Evolutionary conservation across 2,888 invertebrate species (phyloP), one percentile per base, ranked within the genome.

Genomic region (Embidobia sp.): DNA sequence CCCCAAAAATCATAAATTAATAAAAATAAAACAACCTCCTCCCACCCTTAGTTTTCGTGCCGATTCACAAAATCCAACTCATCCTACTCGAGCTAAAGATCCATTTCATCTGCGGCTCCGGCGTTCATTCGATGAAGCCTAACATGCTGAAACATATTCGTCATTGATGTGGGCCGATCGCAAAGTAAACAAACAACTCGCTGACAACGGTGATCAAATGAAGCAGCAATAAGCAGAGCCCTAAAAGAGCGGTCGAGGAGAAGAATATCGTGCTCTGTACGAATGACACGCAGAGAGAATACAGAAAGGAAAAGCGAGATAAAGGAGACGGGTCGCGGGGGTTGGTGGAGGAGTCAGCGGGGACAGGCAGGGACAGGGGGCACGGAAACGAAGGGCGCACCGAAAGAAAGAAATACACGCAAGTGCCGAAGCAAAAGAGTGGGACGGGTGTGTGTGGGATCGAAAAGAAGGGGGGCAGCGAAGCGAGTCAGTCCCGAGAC

Each of bases 321-420:
- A 70, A 76, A 70, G 27, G 26, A 44, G 18, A 16, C 33, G 72
- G 55, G 69, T 59, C 53, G 42, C 48, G 46, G 66, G 22, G 15
- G 46, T 75, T 44, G 46, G 61, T 40, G 13, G 42, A 37, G 61
- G 11, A 29, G 48, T 13, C 27, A 8, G 27, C 15, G 16, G 26
- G 29, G 55, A n/a, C 37, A 11, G 18, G n/a, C n/a, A n/a, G n/a
- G n/a, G n/a, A n/a, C n/a, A n/a, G n/a, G n/a, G n/a, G n/a, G n/a
- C n/a, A n/a, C n/a, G n/a, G n/a, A n/a, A n/a, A n/a, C n/a, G n/a
- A n/a, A n/a, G n/a, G 53, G 63, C 33, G 37, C 48, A 53, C 49
- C 35, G 78, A 51, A 70, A 77, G 72, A 75, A 70, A 61, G 70
- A 70, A 76, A 70, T 66, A 69, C 69, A 72, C 55, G 76, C 57